phyloP scores from a whole-genome alignment of 2,797 vertebrate genomes.

The Thaleichthys pacificus region DNA sequence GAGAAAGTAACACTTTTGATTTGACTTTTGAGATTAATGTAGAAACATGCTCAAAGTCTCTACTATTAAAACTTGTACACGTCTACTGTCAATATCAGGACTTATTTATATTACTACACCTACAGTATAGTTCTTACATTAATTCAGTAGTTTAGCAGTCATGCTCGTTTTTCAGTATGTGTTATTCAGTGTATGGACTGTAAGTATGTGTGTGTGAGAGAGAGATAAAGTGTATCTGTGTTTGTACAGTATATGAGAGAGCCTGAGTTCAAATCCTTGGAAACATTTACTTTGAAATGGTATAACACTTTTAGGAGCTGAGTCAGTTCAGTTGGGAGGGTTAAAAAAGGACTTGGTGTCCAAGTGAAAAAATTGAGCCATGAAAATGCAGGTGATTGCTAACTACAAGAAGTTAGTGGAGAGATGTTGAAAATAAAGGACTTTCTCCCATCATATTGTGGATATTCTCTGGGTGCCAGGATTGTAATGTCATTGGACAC shows the following conservation, averaged over 20 bases:
- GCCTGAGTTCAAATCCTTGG: neutral
- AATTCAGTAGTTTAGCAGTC: no score
- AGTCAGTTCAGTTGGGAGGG: neutral
- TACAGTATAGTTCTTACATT: no score
- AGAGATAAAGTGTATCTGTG: neutral
- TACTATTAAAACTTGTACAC: no score
- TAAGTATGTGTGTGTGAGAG: no score
- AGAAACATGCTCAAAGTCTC: no score
- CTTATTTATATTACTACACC: no score
- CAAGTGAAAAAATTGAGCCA: neutral
- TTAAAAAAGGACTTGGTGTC: neutral
- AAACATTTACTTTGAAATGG: no score
- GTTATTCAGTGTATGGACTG: no score
- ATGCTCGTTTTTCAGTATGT: no score
- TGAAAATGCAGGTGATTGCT: neutral
- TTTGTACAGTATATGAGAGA: neutral
- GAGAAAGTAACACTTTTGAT: no score
- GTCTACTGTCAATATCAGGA: no score
- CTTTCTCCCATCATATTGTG: neutral
- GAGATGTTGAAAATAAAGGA: slow-evolving; percentile 11
- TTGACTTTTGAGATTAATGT: no score
- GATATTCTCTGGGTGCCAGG: neutral
- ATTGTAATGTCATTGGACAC: slow-evolving; percentile 19
- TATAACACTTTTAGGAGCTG: neutral
- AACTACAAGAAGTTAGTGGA: neutral